Conservation (phyloP, 1,140 invertebrate genomes). For the Pectinophora gossypiella region DNA sequence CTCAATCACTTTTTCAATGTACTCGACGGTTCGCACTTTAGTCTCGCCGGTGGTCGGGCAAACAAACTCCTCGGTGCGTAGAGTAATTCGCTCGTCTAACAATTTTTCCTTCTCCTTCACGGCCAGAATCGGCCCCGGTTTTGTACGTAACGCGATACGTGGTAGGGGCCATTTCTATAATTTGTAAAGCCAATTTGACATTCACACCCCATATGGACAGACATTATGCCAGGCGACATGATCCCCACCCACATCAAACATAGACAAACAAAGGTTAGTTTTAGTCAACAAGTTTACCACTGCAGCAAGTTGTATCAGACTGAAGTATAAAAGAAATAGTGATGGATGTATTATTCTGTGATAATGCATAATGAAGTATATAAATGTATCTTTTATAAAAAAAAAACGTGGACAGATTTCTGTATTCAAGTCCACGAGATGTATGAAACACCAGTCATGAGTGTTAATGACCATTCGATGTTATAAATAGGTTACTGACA, state of each 20-base stretch:
- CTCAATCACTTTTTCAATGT: conserved; percentile 95
- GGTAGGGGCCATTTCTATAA: conserved; percentile 78
- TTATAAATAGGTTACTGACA: conserved; percentile 44
- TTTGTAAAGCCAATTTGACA: conserved; percentile 70
- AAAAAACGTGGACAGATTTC: neutral
- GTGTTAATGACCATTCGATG: conserved; percentile 36
- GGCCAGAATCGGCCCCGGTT: conserved; percentile 86
- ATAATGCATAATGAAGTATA: too few relatives aligned
- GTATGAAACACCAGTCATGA: conserved; percentile 22
- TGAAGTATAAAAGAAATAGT: too few relatives aligned
- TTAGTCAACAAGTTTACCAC: neutral
- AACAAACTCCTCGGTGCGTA: conserved; percentile 90
- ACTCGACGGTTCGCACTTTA: conserved; percentile 92
- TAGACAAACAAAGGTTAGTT: conserved; percentile 17
- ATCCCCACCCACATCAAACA: conserved; percentile 33
- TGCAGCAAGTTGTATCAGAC: neutral
- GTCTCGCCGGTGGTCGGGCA: conserved; percentile 89
- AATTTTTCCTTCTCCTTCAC: conserved; percentile 92
- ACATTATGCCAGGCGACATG: conserved; percentile 55
- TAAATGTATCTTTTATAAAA: neutral
- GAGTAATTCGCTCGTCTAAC: conserved; percentile 90
- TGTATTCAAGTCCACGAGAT: neutral
- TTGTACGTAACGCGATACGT: conserved; percentile 88
- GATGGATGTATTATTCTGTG: neutral
- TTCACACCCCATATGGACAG: conserved; percentile 46